phyloP scores from a whole-genome alignment of 2,797 vertebrate genomes.

The Pogoniulus pusillus region DNA sequence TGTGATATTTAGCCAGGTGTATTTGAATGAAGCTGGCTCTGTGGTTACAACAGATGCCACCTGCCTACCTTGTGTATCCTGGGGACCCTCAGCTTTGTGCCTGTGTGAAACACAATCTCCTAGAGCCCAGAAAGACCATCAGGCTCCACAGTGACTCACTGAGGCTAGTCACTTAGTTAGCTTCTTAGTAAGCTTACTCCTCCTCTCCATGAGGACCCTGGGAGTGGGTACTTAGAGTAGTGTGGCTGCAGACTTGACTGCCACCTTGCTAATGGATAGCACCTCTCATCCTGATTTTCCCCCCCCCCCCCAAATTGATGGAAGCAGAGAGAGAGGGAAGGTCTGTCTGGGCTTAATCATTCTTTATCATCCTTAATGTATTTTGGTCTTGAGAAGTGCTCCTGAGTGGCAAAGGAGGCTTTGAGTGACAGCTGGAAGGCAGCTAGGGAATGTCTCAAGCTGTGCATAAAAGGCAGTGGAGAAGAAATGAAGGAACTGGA shows the following conservation, averaged over 20 bases:
- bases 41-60: background rate
- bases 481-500: background rate
- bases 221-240: fast-evolving
- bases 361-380: background rate
- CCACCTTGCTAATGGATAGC: background rate
- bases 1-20: too few species aligned
- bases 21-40: too few species aligned
- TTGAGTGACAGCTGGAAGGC: background rate
- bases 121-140: background rate
- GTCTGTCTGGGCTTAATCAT: background rate
- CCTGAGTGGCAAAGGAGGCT: background rate
- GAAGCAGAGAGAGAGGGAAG: background rate
- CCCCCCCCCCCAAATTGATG: background rate
- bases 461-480: background rate
- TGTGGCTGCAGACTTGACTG: background rate
- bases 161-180: background rate
- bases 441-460: background rate
- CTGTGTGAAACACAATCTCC: background rate
- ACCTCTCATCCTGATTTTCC: background rate
- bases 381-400: background rate
- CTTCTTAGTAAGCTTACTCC: background rate
- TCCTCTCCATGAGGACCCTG: background rate
- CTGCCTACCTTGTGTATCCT: background rate
- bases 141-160: background rate
- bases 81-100: background rate